These are phyloP conservation scores for Phylloscopus trochiloides DNA, from an alignment of 2,113 vertebrate genomes.

Conservation along the genomic window DNA sequence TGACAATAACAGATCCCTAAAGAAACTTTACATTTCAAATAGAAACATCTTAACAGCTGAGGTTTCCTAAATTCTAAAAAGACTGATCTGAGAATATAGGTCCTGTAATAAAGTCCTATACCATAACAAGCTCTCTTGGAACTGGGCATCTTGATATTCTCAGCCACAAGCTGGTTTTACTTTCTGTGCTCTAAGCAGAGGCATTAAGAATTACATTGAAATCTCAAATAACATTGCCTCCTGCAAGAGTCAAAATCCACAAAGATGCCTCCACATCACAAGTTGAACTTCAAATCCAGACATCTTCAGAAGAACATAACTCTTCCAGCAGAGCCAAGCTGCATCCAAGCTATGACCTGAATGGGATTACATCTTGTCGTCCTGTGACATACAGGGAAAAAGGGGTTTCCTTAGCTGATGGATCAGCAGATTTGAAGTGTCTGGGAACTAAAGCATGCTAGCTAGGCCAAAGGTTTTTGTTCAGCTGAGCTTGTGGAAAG, in stretches of 20 bases:
- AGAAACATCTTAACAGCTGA: not conserved
- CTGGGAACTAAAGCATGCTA: not conserved
- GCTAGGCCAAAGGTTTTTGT: not conserved
- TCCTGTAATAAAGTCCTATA: not conserved
- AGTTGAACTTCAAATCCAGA: not conserved
- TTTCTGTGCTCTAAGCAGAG: not conserved
- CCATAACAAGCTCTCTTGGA: not conserved
- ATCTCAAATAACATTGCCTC: not conserved
- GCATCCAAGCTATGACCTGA: not conserved
- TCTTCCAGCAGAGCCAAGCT: not conserved
- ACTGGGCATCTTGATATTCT: not conserved
- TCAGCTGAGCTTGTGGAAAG: not conserved
- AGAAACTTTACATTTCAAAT: not conserved
- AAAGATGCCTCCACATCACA: not conserved
- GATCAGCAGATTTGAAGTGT: not conserved
- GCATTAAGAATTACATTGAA: not conserved
- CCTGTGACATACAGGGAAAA: not conserved
- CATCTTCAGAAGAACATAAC: not conserved
- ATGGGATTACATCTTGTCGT: not conserved
- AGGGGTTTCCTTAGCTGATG: not conserved
- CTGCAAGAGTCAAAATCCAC: not conserved
- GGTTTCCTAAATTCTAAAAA: not conserved
- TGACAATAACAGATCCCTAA: not conserved
- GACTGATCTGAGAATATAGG: not conserved
- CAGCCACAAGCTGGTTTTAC: not conserved